A percentile compares a stretch with the other conserved stretches of the same genome.
Evolutionary conservation across 1,140 invertebrate genomes (phyloP).

Genomic region (Chionoecetes opilio): DNA sequence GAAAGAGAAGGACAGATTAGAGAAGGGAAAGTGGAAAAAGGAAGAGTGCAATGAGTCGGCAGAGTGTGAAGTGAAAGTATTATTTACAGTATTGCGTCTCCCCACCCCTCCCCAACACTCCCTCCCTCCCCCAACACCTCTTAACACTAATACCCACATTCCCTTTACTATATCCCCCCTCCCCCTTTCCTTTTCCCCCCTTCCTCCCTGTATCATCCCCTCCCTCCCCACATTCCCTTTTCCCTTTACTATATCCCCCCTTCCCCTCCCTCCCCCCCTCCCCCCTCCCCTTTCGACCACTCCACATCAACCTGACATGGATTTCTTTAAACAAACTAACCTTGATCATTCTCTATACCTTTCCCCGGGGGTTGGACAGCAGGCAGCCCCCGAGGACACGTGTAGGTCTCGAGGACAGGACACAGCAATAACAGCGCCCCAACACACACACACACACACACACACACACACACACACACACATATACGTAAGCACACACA

Average conservation of each 20-base stretch:
- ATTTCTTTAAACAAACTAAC: neutral
- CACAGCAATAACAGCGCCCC: neutral
- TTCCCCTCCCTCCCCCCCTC: neutral
- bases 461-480: constrained; percentile 54
- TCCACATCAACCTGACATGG: neutral
- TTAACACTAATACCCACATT: too few species aligned
- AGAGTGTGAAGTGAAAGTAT: neutral
- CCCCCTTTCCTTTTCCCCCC: neutral
- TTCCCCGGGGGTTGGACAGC: too few species aligned
- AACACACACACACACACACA: constrained; percentile 39
- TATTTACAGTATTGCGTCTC: neutral
- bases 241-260: neutral
- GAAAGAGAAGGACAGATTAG: too few species aligned
- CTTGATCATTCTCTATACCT: too few species aligned
- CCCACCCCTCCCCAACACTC: too few species aligned
- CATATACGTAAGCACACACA: neutral
- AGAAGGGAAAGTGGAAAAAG: neutral
- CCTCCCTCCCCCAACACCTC: too few species aligned
- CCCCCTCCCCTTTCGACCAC: neutral
- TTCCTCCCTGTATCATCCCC: neutral
- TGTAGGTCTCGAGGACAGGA: neutral
- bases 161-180: neutral
- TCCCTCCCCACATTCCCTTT: neutral
- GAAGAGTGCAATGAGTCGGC: neutral
- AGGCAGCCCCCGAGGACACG: too few species aligned